Evolutionary conservation across 2,888 invertebrate genomes (phyloP).

Genomic region (Galerucella calmariensis): DNA sequence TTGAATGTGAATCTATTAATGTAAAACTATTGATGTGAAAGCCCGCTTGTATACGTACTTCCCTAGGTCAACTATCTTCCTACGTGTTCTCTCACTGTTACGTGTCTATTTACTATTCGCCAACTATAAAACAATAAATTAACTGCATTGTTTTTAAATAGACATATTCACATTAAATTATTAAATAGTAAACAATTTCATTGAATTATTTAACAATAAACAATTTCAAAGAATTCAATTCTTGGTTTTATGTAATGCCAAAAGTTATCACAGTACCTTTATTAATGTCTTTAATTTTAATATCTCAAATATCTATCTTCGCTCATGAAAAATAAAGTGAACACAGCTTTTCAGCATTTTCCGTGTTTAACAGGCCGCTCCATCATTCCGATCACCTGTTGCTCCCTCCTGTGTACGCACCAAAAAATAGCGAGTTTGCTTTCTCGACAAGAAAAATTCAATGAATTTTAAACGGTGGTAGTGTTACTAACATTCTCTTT

Average conservation of each 20-base stretch:
- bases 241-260: too few relatives aligned
- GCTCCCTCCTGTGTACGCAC: slow-evolving; percentile 31
- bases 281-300: not conserved
- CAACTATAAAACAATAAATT: too few relatives aligned
- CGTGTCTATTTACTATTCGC: too few relatives aligned
- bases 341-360: slow-evolving; percentile 32
- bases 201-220: too few relatives aligned
- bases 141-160: too few relatives aligned
- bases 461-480: slow-evolving; percentile 60
- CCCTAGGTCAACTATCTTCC: too few relatives aligned
- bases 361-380: slow-evolving; percentile 39
- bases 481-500: slow-evolving; percentile 42
- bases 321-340: slow-evolving; percentile 23
- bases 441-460: slow-evolving; percentile 58
- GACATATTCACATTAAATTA: too few relatives aligned
- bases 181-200: too few relatives aligned
- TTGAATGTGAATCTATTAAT: too few relatives aligned
- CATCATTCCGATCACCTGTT: slow-evolving; percentile 42
- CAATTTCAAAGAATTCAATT: too few relatives aligned
- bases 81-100: too few relatives aligned
- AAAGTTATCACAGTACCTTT: not conserved
- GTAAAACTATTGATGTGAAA: not conserved
- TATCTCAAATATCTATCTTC: slow-evolving; percentile 7
- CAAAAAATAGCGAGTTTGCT: slow-evolving; percentile 31
- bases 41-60: not conserved